Conservation (phyloP, 2,113 vertebrate genomes). For the human region DNA sequence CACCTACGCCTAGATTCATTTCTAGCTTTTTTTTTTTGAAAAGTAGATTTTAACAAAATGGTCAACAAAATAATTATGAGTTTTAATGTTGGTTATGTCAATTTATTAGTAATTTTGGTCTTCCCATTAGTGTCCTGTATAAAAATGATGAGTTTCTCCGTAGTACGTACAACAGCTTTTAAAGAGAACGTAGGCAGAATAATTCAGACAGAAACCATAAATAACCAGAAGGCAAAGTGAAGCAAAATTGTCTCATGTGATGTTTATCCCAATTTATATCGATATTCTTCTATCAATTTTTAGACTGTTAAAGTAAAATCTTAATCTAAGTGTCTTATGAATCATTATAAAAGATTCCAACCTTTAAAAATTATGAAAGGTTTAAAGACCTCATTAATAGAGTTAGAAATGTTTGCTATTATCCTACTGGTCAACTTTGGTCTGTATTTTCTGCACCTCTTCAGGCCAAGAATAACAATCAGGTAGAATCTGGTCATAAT, state of each 20-base stretch:
- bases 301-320: constrained; percentile 64
- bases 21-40: not conserved
- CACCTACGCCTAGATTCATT: constrained; percentile 2
- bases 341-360: constrained; percentile 77
- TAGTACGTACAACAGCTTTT: constrained; percentile 52
- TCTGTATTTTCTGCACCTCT: constrained; percentile 90
- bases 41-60: constrained; percentile 44
- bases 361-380: constrained; percentile 65
- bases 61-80: constrained; percentile 34
- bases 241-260: constrained; percentile 41
- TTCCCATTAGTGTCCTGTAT: constrained; percentile 41
- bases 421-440: constrained; percentile 80
- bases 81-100: constrained; percentile 42
- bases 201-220: constrained; percentile 62
- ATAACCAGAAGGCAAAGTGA: constrained; percentile 52
- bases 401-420: constrained; percentile 13
- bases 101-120: constrained; percentile 64
- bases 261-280: constrained; percentile 71
- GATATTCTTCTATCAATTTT: constrained; percentile 38
- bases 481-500: constrained; percentile 90
- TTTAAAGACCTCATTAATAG: constrained; percentile 27
- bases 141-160: constrained; percentile 51
- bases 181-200: constrained; percentile 50
- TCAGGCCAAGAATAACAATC: constrained; percentile 94
- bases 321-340: constrained; percentile 75